Percentiles rank a stretch among this genome's conserved stretches.
Evolutionary conservation across 2,888 invertebrate species (phyloP).

Genomic region (Augochlorella aurata): DNA sequence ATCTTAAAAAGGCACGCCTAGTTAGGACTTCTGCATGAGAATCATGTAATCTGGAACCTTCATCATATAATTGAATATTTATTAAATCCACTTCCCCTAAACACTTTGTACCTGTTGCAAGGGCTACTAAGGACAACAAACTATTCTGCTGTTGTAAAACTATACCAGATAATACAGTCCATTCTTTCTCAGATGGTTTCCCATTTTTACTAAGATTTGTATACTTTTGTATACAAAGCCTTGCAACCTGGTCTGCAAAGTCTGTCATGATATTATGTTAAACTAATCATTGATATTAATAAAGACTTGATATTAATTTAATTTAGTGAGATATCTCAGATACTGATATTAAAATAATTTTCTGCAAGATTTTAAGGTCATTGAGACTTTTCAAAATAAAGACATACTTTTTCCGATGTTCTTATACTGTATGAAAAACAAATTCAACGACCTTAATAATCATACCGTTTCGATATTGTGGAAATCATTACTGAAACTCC

Average conservation of each 20-base stretch:
- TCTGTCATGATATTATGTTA: slow-evolving; percentile 57
- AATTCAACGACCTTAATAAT: too few species aligned
- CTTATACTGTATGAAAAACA: too few species aligned
- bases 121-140: slow-evolving; percentile 86
- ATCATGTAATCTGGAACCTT: slow-evolving; percentile 91
- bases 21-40: slow-evolving; percentile 96
- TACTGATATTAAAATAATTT: slow-evolving; percentile 31
- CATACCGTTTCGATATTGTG: background rate
- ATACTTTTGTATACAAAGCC: slow-evolving; percentile 85
- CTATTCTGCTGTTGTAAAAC: slow-evolving; percentile 82
- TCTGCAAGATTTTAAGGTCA: background rate
- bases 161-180: slow-evolving; percentile 92
- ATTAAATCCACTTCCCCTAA: slow-evolving; percentile 86
- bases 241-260: slow-evolving; percentile 83
- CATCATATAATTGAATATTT: slow-evolving; percentile 83
- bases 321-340: background rate
- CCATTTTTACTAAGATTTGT: slow-evolving; percentile 88
- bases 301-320: background rate
- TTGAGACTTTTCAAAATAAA: too few species aligned
- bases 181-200: slow-evolving; percentile 89
- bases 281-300: background rate
- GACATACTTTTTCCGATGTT: too few species aligned
- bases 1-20: slow-evolving; percentile 91
- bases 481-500: background rate
- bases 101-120: slow-evolving; percentile 96